phyloP scores from a whole-genome alignment of 2,888 invertebrate species.

The Cepaea hortensis region DNA sequence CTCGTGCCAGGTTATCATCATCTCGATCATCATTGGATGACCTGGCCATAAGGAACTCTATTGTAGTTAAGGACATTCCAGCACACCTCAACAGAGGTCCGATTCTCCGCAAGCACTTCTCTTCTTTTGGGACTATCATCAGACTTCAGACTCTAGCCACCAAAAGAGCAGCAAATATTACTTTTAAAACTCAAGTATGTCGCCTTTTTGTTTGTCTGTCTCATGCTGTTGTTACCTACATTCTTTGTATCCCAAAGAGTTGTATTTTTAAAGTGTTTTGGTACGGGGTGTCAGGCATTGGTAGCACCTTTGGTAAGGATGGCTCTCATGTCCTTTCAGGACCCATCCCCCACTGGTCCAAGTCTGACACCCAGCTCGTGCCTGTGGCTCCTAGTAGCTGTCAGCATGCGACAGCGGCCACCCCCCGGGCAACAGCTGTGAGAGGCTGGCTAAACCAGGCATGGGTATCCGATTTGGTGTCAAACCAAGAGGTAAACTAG shows the following conservation, averaged over 20 bases:
- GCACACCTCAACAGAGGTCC: slow-evolving; percentile 68
- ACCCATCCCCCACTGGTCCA: too few species aligned
- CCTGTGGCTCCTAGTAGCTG: too few species aligned
- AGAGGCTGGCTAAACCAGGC: too few species aligned
- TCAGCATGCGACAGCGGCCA: too few species aligned
- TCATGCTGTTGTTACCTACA: too few species aligned
- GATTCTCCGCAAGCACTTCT: slow-evolving; percentile 73
- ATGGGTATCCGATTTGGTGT: too few species aligned
- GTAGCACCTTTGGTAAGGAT: too few species aligned
- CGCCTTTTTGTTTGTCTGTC: neutral
- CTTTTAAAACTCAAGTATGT: slow-evolving; percentile 78
- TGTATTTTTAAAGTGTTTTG: neutral
- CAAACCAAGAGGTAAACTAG: too few species aligned
- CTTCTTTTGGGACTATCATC: slow-evolving; percentile 84
- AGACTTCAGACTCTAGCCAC: slow-evolving; percentile 83
- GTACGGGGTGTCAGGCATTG: too few species aligned
- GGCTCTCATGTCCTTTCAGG: too few species aligned
- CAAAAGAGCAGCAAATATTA: slow-evolving; percentile 83
- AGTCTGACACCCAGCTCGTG: too few species aligned
- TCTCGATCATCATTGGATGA: slow-evolving; percentile 55
- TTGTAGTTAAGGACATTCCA: slow-evolving; percentile 73
- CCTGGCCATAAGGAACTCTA: slow-evolving; percentile 59
- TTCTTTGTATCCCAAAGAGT: neutral
- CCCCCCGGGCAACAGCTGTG: too few species aligned
- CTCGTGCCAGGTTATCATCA: slow-evolving; percentile 5